Evolutionary conservation across 2,113 vertebrate genomes (phyloP).

Genomic region (Hyla sarda): DNA sequence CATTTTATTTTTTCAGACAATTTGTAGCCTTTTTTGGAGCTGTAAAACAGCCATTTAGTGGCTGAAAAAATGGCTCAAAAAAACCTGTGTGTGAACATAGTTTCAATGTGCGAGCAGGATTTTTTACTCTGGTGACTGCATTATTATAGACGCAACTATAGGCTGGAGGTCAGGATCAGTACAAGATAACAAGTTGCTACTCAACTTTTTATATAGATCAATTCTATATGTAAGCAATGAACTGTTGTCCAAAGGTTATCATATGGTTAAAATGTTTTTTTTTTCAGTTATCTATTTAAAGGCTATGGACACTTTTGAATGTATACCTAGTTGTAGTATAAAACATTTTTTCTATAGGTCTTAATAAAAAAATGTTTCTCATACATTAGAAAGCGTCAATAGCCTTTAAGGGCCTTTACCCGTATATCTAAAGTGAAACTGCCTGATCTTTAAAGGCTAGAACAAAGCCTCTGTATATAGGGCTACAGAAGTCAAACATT

Average conservation of each 20-base stretch:
- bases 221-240: not conserved
- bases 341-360: too few species aligned
- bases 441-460: not conserved
- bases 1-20: too few species aligned
- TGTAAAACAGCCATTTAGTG: too few species aligned
- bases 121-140: not conserved
- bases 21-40: too few species aligned
- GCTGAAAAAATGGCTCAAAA: too few species aligned
- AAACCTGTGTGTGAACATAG: too few species aligned
- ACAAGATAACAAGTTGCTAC: not conserved
- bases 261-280: not conserved
- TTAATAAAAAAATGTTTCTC: too few species aligned
- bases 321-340: too few species aligned
- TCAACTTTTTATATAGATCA: not conserved
- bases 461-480: not conserved
- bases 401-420: not conserved
- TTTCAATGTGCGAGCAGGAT: too few species aligned
- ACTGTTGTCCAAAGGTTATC: not conserved
- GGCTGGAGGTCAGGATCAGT: not conserved
- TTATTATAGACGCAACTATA: not conserved
- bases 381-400: too few species aligned
- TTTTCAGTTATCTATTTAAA: not conserved
- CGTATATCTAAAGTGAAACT: not conserved
- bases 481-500: not conserved
- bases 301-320: too few species aligned